Evolutionary conservation across 2,113 vertebrate genomes (phyloP).

Genomic region (Athene cunicularia): DNA sequence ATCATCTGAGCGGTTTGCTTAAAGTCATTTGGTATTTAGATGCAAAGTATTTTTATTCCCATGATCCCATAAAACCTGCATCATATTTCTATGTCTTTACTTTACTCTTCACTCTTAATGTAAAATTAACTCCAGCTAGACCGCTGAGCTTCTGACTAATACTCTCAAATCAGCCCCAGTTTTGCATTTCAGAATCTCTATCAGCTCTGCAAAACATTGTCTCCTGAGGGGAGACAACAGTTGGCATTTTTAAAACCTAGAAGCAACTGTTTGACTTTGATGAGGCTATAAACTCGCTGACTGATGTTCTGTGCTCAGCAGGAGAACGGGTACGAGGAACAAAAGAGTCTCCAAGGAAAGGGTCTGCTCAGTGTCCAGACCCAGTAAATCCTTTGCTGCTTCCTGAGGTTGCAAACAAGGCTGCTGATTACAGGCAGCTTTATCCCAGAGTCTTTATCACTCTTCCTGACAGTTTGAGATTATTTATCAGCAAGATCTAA

Average conservation of each 20-base stretch:
- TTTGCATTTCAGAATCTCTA: conserved; percentile 21
- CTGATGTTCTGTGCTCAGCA: background rate
- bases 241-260: conserved; percentile 26
- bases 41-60: background rate
- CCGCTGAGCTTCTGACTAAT: conserved; percentile 14
- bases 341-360: conserved; percentile 33
- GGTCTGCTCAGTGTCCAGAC: conserved; percentile 9
- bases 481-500: conserved; percentile 23
- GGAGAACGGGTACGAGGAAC: background rate
- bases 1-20: background rate
- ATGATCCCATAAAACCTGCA: background rate
- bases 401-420: conserved; percentile 38
- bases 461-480: conserved; percentile 40
- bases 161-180: background rate
- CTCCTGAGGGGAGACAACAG: conserved; percentile 36
- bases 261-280: conserved; percentile 27
- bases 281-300: background rate
- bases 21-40: background rate
- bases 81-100: background rate
- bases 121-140: conserved; percentile 43
- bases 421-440: conserved; percentile 27
- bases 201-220: background rate
- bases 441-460: conserved; percentile 24
- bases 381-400: conserved; percentile 15
- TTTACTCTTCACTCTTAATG: background rate